Conservation (phyloP, 2,113 vertebrate species). For the Triplophysa dalaica region DNA sequence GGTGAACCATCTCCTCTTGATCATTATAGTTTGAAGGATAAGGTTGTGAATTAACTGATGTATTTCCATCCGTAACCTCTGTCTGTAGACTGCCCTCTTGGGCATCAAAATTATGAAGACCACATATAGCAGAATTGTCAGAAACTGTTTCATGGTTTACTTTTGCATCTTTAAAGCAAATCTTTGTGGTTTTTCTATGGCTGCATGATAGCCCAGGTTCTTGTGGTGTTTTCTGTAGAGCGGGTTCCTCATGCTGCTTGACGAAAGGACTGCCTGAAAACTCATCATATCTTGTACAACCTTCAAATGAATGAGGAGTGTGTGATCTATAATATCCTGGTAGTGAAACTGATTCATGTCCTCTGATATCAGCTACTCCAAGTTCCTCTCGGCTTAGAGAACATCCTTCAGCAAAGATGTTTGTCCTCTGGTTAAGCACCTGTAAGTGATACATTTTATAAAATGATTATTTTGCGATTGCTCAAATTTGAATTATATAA, state of each 20-base stretch:
- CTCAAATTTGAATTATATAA: too few species aligned
- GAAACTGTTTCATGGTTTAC: not conserved
- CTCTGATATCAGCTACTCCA: not conserved
- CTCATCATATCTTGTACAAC: not conserved
- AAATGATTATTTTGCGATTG: too few species aligned
- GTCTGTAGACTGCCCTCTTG: not conserved
- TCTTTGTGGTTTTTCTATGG: not conserved
- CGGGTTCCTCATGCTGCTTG: not conserved
- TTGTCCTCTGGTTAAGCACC: not conserved
- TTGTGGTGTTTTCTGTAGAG: not conserved
- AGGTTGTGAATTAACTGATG: not conserved
- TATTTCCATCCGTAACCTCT: not conserved
- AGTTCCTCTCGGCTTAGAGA: not conserved
- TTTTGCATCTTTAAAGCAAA: not conserved
- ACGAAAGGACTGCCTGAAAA: not conserved
- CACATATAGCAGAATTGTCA: not conserved
- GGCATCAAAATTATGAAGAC: not conserved
- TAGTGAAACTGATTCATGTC: not conserved
- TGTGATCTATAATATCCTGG: conserved; percentile 10
- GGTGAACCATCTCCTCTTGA: not conserved
- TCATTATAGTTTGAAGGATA: not conserved
- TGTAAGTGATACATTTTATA: not conserved
- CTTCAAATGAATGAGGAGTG: not conserved
- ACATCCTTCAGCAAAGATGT: not conserved
- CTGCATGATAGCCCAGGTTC: not conserved